Percentiles rank a stretch among this genome's conserved stretches.
These are phyloP conservation scores for Latheticus oryzae DNA, from an alignment of 2,888 invertebrate species.

Conservation along the genomic window DNA sequence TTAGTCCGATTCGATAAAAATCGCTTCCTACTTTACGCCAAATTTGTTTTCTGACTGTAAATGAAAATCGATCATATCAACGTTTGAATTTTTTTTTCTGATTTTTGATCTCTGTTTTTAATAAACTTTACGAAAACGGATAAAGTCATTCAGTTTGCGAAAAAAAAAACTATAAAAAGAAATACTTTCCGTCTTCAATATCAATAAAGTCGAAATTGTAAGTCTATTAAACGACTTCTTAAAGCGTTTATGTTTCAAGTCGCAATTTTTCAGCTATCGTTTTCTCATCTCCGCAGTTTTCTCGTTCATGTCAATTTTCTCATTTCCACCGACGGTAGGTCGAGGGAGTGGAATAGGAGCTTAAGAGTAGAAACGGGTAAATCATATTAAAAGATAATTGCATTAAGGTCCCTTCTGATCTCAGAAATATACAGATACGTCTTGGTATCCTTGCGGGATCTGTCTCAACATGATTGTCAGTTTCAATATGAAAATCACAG, in stretches of 20 bases:
- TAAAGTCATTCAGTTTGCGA: conserved; percentile 46
- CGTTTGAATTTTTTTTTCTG: conserved; percentile 6
- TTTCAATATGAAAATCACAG: conserved; percentile 46
- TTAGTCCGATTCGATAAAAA: conserved; percentile 38
- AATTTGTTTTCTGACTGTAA: conserved; percentile 36
- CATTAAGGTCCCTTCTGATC: conserved; percentile 54
- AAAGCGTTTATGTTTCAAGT: conserved; percentile 50
- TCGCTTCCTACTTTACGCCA: too few relatives aligned
- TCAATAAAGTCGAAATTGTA: conserved; percentile 49
- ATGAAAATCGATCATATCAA: conserved; percentile 33
- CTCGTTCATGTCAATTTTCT: conserved; percentile 52
- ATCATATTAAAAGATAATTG: conserved; percentile 57
- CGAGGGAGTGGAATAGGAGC: conserved; percentile 13
- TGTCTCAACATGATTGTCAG: conserved; percentile 45
- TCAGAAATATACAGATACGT: conserved; percentile 53
- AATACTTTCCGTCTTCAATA: conserved; percentile 49
- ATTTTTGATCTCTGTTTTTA: conserved; percentile 37
- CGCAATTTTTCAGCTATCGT: conserved; percentile 51
- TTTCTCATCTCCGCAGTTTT: conserved; percentile 47
- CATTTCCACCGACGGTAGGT: conserved; percentile 47
- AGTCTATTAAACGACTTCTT: conserved; percentile 45
- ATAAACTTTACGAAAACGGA: conserved; percentile 37
- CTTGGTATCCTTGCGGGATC: conserved; percentile 46
- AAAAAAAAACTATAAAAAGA: conserved; percentile 46
- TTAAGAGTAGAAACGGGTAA: conserved; percentile 48